Evolutionary conservation across 2,888 invertebrate species (phyloP).

Genomic region (Sicus ferrugineus): DNA sequence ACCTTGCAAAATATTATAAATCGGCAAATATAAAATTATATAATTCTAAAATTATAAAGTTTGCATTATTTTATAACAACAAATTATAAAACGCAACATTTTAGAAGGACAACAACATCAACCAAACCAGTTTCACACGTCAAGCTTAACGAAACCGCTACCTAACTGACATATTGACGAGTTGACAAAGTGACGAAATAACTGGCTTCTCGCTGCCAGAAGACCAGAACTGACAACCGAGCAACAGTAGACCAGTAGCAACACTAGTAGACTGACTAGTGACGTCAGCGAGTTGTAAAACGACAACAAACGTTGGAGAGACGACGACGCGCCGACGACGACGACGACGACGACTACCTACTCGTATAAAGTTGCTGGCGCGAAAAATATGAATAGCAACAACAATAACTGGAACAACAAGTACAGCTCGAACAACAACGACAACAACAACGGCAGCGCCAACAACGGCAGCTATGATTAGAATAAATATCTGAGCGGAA

Average conservation of each 20-base stretch:
- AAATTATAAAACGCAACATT: too few relatives aligned
- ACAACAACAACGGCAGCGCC: neutral
- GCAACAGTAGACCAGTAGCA: neutral
- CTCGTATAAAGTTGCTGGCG: too few relatives aligned
- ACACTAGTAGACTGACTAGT: neutral
- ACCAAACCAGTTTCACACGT: slow-evolving; percentile 10
- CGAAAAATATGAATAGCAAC: slow-evolving; percentile 5
- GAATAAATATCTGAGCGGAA: too few relatives aligned
- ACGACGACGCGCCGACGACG: neutral
- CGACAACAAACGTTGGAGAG: neutral
- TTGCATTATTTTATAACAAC: too few relatives aligned
- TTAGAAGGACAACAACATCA: slow-evolving; percentile 26
- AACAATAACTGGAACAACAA: neutral
- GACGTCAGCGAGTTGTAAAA: neutral
- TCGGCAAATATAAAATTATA: too few relatives aligned
- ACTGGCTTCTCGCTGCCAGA: neutral
- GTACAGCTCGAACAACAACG: neutral
- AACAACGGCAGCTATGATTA: neutral
- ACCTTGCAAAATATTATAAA: too few relatives aligned
- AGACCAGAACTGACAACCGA: neutral
- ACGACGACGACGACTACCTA: too few relatives aligned
- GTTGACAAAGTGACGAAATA: neutral
- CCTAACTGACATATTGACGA: neutral
- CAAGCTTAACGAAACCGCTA: neutral
- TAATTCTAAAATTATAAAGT: too few relatives aligned